Conservation (phyloP, 1,140 invertebrate genomes). For the Hirudo medicinalis region DNA sequence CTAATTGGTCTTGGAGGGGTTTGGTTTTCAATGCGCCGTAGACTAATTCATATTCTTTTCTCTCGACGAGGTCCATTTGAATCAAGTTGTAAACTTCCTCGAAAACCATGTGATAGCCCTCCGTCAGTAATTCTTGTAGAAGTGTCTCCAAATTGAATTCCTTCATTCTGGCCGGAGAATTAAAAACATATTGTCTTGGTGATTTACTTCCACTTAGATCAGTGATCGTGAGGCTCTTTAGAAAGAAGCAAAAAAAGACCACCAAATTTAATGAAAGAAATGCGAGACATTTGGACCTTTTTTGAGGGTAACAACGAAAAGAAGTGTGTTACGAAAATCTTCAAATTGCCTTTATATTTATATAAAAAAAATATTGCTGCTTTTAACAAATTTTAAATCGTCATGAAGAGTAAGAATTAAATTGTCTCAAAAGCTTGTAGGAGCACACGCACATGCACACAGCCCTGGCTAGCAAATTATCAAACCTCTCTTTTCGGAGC, state of each 20-base stretch:
- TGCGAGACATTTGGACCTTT: too few species aligned
- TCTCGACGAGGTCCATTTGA: not conserved
- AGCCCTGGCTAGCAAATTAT: too few species aligned
- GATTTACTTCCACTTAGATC: not conserved
- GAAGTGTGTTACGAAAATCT: too few species aligned
- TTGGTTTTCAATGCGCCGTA: not conserved
- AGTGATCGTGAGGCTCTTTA: not conserved
- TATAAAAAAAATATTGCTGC: too few species aligned
- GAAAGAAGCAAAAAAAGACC: not conserved
- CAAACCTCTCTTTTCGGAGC: too few species aligned
- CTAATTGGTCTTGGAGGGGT: not conserved
- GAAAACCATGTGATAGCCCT: conserved; percentile 9
- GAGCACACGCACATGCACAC: too few species aligned
- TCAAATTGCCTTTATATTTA: too few species aligned
- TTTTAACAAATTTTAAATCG: too few species aligned
- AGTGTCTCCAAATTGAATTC: not conserved
- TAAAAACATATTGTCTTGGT: not conserved
- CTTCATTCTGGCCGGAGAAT: not conserved
- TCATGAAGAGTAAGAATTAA: too few species aligned
- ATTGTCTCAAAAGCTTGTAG: too few species aligned
- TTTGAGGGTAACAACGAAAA: too few species aligned
- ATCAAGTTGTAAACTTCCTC: conserved; percentile 6
- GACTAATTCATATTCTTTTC: not conserved
- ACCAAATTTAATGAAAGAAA: too few species aligned
- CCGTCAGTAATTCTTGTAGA: conserved; percentile 1